Base-by-base conservation (phyloP, 1,140 invertebrate genomes). In the Meloidogyne exigua region DNA sequence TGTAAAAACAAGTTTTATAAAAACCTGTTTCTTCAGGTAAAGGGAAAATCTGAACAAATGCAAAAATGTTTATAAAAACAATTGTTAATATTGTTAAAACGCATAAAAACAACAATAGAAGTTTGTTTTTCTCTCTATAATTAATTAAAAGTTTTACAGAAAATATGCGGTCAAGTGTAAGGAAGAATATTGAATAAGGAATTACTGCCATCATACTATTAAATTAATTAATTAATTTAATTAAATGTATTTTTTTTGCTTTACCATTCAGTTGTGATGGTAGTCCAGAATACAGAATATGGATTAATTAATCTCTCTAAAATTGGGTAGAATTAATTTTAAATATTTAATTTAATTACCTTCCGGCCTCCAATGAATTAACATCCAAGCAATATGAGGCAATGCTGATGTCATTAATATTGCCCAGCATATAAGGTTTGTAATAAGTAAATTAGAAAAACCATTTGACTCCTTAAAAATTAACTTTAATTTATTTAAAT, bases 361-460 rank as follows among this genome's bases (percentile, higher is more conserved):
- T 23, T 68, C 28, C 2, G 66, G 66, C 0, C 66, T 21, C 66
- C 66, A 68, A 42, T 68, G 15, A 18, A 32, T n/a, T 36, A 68
- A 36, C 66, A 68, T 68, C 66, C 66, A 68, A 9, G 21, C 21
- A 42, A 68, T 68, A 42, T 68, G 66, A 32, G 66, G 66, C n/a
- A 68, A 68, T n/a, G 66, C 66, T 21, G 66, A 18, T 4, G 66
- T 21, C 66, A 68, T 36, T 21, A 68, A n/a, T 21, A 68, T 32
- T 42, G 66, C 21, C 66, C 66, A 68, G 21, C 66, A 68, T 32
- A 68, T 32, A 32, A 68, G 28, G 21, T 68, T 68, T 7, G 66
- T 21, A 42, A 68, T 68, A 9, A 68, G 10, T 21, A 68, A 42
- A 42, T 68, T 68, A 42, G 66, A 68, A 32, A 68, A 5, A 4